A percentile compares a stretch with the other conserved stretches of the same genome.
phyloP scores from a whole-genome alignment of 2,113 vertebrate genomes.

The Collichthys lucidus region DNA sequence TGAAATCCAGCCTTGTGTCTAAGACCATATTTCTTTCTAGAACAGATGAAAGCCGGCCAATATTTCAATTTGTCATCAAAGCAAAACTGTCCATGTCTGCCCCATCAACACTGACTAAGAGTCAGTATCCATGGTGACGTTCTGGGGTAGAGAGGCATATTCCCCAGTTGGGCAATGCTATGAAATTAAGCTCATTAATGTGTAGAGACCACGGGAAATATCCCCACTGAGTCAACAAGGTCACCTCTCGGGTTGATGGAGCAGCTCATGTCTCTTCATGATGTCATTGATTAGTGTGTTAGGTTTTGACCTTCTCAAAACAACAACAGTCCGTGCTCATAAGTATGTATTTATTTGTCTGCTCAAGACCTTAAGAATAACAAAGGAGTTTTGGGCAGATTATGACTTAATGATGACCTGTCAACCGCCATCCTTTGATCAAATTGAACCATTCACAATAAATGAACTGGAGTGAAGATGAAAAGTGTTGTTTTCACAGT shows the following conservation, averaged over 20 bases:
- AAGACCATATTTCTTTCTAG: conserved; percentile 45
- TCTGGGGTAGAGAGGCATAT: conserved; percentile 40
- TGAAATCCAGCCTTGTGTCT: conserved; percentile 41
- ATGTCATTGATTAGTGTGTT: conserved; percentile 47
- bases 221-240: conserved; percentile 54
- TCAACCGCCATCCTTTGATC: conserved; percentile 61
- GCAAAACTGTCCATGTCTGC: conserved; percentile 58
- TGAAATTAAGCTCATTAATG: conserved; percentile 73
- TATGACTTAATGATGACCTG: conserved; percentile 65
- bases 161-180: conserved; percentile 47
- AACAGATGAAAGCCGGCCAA: conserved; percentile 63
- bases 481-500: conserved; percentile 43
- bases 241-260: conserved; percentile 59
- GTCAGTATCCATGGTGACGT: conserved; percentile 66
- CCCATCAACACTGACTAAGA: conserved; percentile 68
- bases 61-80: conserved; percentile 69
- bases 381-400: conserved; percentile 37
- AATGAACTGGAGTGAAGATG: conserved; percentile 30
- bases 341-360: conserved; percentile 29
- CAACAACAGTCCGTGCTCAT: conserved; percentile 27
- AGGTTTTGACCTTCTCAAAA: conserved; percentile 61
- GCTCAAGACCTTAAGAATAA: conserved; percentile 35
- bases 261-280: conserved; percentile 38
- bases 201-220: conserved; percentile 37
- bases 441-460: conserved; percentile 22